Evolutionary conservation across 2,113 vertebrate genomes (phyloP).

Genomic region (Neotragus pygmaeus): DNA sequence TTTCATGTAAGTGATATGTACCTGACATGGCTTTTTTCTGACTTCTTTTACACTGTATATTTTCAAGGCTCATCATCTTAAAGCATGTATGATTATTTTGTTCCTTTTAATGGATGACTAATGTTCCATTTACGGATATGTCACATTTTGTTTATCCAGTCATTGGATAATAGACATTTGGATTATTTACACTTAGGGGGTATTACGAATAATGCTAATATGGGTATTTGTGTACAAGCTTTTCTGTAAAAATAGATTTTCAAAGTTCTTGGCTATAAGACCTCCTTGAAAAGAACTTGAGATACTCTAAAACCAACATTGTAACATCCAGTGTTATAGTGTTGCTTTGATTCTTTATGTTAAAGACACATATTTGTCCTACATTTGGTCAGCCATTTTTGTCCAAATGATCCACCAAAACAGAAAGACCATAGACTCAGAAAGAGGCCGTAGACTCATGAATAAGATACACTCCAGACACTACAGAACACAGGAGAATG

Average conservation of each 20-base stretch:
- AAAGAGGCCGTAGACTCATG: not conserved
- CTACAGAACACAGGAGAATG: not conserved
- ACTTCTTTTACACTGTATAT: not conserved
- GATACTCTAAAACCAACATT: not conserved
- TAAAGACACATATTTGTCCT: not conserved
- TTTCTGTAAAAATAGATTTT: not conserved
- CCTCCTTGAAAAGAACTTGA: not conserved
- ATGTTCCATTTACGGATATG: not conserved
- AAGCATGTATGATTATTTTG: not conserved
- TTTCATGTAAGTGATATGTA: not conserved
- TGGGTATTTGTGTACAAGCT: not conserved
- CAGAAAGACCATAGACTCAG: not conserved
- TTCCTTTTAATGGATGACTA: not conserved
- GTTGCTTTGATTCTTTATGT: not conserved
- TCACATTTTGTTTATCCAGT: not conserved
- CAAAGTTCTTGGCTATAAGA: not conserved
- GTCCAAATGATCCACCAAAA: not conserved
- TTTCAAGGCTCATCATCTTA: not conserved
- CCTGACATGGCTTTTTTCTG: not conserved
- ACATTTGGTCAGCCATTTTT: not conserved
- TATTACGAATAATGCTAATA: not conserved
- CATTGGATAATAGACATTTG: not conserved
- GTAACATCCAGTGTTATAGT: not conserved
- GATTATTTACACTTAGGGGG: not conserved
- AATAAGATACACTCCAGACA: not conserved